Evolutionary conservation across 2,888 invertebrate species (phyloP).

Genomic region (Dorcus hopei): DNA sequence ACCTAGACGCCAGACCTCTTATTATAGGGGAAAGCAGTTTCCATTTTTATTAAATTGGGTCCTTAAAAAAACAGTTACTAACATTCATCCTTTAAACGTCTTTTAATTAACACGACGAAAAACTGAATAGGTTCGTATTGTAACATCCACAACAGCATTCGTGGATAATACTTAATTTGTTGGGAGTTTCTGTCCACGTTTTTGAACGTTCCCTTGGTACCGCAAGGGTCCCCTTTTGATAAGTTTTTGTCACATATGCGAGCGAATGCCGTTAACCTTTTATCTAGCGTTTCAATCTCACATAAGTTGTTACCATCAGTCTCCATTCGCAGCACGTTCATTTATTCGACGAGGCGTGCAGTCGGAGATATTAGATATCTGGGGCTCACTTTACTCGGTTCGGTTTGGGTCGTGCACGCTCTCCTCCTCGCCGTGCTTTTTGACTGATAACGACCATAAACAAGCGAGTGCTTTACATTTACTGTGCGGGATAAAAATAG

Average conservation of each 20-base stretch:
- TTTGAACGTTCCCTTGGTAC: constrained; percentile 23
- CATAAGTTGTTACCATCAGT: constrained; percentile 37
- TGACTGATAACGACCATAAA: constrained; percentile 14
- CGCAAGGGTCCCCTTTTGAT: constrained; percentile 23
- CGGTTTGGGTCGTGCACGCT: neutral
- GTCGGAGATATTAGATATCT: constrained; percentile 30
- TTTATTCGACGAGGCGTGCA: constrained; percentile 31
- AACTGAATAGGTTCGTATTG: too few species aligned
- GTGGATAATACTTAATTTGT: too few species aligned
- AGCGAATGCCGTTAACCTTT: constrained; percentile 39
- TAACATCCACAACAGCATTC: too few species aligned
- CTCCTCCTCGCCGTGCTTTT: neutral
- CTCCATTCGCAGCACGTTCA: constrained; percentile 38
- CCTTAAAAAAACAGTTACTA: too few species aligned
- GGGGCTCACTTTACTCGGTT: constrained; percentile 15
- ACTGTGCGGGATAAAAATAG: constrained; percentile 4
- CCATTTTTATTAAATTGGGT: too few species aligned
- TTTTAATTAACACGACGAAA: too few species aligned
- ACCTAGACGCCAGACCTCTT: too few species aligned
- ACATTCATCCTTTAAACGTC: too few species aligned
- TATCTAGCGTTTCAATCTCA: constrained; percentile 35
- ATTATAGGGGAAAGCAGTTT: too few species aligned
- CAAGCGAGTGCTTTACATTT: constrained; percentile 12
- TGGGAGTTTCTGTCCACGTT: too few species aligned
- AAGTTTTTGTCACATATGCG: constrained; percentile 34